Evolutionary conservation across 1,140 invertebrate genomes (phyloP), one percentile per base, ranked within the genome.

Genomic region (Portunus trituberculatus): DNA sequence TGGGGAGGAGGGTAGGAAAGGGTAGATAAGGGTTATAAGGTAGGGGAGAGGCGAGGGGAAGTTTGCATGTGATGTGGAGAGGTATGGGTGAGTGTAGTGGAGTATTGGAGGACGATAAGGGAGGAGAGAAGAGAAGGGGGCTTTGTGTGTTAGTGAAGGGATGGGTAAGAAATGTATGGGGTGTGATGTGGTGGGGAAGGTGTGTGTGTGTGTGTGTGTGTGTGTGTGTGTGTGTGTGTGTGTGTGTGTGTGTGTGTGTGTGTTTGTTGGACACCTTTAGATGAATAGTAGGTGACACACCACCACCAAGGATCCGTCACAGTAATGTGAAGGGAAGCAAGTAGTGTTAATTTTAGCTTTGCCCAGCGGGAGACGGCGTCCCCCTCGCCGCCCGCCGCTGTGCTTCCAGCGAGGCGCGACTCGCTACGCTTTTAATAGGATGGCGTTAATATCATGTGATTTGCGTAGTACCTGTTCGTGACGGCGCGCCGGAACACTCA

Each of bases 161-260:
- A 76, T 25, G 67, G 67, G 16, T 20, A n/a, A 20, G 67, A 25
- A 76, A n/a, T n/a, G 67, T 0, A 76, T 7, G 20, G 67, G 67
- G 16, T 76, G 67, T 76, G 67, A 76, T n/a, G n/a, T 25, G 25
- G 0, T n/a, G 67, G 67, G 67, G 20, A n/a, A n/a, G 67, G n/a
- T 25, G 67, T 76, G n/a, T n/a, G n/a, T 76, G 67, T n/a, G 67
- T 76, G 67, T 76, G 67, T 76, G 67, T 76, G 67, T 76, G 67
- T 76, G 67, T 76, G 67, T 76, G 67, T 76, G 67, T 76, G 67
- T 76, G 67, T 76, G 67, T 76, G 67, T 76, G 67, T 76, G 67
- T 76, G 67, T 76, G 67, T 76, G 20, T 76, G 83, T 84, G 83
- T 84, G 83, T 84, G 83, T 84, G 4, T 84, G 20, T 84, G 83